Evolutionary conservation across 2,797 vertebrate genomes (phyloP).

Genomic region (Phylloscopus collybita): DNA sequence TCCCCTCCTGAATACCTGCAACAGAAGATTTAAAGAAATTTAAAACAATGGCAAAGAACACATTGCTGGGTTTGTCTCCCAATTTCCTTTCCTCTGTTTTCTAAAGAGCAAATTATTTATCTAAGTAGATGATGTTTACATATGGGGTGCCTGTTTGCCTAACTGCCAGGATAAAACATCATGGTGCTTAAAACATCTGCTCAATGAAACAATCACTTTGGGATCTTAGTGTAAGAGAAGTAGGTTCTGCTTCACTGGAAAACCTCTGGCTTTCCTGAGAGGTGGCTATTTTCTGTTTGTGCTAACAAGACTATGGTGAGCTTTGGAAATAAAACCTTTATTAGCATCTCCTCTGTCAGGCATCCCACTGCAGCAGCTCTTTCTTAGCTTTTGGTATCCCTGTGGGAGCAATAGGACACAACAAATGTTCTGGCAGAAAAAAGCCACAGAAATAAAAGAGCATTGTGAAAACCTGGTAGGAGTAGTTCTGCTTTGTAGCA

Average conservation of each 20-base stretch:
- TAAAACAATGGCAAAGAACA: not conserved
- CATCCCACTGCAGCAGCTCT: not conserved
- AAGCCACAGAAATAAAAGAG: not conserved
- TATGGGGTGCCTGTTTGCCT: not conserved
- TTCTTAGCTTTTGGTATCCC: not conserved
- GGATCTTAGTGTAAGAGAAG: not conserved
- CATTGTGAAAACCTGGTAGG: not conserved
- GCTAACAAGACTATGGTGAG: not conserved
- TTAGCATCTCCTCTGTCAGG: not conserved
- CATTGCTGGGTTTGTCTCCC: not conserved
- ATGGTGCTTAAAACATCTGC: not conserved
- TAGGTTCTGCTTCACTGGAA: not conserved
- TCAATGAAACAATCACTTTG: not conserved
- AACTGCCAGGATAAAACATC: not conserved
- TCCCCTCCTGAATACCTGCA: slow-evolving; percentile 97
- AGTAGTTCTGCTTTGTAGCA: not conserved
- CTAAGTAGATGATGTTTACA: not conserved
- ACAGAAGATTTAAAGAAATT: slow-evolving; percentile 62
- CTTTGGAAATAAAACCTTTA: slow-evolving; percentile 3
- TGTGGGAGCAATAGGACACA: not conserved
- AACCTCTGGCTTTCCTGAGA: not conserved
- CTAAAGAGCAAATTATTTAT: not conserved
- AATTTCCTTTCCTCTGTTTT: not conserved
- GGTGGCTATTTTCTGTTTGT: not conserved
- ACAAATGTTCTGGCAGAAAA: not conserved